Base-by-base conservation (phyloP, 2,888 invertebrate genomes). In the Megamerina dolium region DNA sequence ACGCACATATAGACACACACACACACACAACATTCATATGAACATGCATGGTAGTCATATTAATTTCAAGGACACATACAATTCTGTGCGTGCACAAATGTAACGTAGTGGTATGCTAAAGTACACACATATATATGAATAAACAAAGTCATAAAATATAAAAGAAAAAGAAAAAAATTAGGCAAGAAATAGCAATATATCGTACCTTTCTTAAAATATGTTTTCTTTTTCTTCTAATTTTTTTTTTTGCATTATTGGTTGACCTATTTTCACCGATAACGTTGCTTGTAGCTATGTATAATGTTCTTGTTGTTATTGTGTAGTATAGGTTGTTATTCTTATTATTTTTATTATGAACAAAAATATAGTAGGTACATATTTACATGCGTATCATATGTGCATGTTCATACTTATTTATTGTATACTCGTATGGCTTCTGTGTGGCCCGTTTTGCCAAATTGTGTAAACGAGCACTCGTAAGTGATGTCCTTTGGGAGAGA, bases 61-160 rank as follows among this genome's bases (percentile, higher is more conserved):
- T 34, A 19, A 33, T 31, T 37, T 36, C 36, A 41, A 33, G 41
- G 37, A 32, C 41, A 29, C 43, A n/a, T 23, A 13, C 20, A 18
- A 14, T 23, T 29, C 5, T 30, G 35, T 23, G 26, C 13, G 13
- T 31, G 14, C 23, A 32, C 23, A 8, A 10, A 23, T 23, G 23
- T 23, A 8, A 10, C 23, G 6, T 23, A 10, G 8, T 23, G 23
- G 23, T 23, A 23, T 10, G 23, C 23, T 8, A 23, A 8, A 10
- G n/a, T n/a, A n/a, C n/a, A n/a, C n/a, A n/a, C n/a, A n/a, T n/a
- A n/a, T n/a, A n/a, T 31, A 21, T 23, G 16, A 36, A 40, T 40
- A 45, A 40, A 45, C 40, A 45, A 45, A 45, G 45, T 41, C 40
- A 45, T 45, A 45, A 45, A 41, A 38, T 14, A 42, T 4, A 21